These are phyloP conservation scores for Planiliza haematocheilus DNA, from an alignment of 2,113 vertebrate species.

Conservation along the genomic window DNA sequence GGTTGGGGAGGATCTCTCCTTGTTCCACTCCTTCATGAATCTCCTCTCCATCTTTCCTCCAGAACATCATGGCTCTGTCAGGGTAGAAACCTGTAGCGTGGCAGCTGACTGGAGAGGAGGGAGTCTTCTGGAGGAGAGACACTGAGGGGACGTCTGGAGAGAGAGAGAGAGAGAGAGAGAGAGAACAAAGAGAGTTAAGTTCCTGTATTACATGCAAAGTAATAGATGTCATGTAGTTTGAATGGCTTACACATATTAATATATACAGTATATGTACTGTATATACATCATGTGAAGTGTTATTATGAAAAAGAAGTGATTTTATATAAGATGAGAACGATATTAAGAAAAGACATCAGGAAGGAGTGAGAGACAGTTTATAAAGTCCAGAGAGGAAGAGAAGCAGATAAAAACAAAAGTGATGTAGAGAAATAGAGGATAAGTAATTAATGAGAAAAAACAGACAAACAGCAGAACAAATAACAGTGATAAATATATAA, in stretches of 20 bases:
- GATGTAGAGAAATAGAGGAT: background rate
- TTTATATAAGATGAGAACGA: background rate
- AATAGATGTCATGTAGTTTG: background rate
- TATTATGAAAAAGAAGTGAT: too few relatives aligned
- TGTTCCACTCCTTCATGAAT: slow-evolving; percentile 43
- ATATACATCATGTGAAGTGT: too few relatives aligned
- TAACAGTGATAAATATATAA: too few relatives aligned
- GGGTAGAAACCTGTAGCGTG: slow-evolving; percentile 50
- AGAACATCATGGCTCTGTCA: slow-evolving; percentile 12
- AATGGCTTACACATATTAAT: too few relatives aligned
- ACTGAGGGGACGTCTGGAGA: slow-evolving; percentile 16
- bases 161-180: background rate
- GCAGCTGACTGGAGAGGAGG: slow-evolving; percentile 39
- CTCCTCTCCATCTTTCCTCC: slow-evolving; percentile 44
- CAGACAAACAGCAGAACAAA: too few relatives aligned
- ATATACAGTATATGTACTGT: too few relatives aligned
- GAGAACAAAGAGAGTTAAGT: background rate
- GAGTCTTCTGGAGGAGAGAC: slow-evolving; percentile 39
- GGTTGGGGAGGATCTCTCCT: slow-evolving; percentile 56
- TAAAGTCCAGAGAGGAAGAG: background rate
- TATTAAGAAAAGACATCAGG: background rate
- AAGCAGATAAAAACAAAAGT: background rate
- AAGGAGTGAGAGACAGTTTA: background rate
- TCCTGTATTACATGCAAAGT: too few relatives aligned
- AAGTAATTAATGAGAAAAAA: too few relatives aligned